Evolutionary conservation across 1,140 invertebrate genomes (phyloP).

Genomic region (Teleogryllus occipitalis): DNA sequence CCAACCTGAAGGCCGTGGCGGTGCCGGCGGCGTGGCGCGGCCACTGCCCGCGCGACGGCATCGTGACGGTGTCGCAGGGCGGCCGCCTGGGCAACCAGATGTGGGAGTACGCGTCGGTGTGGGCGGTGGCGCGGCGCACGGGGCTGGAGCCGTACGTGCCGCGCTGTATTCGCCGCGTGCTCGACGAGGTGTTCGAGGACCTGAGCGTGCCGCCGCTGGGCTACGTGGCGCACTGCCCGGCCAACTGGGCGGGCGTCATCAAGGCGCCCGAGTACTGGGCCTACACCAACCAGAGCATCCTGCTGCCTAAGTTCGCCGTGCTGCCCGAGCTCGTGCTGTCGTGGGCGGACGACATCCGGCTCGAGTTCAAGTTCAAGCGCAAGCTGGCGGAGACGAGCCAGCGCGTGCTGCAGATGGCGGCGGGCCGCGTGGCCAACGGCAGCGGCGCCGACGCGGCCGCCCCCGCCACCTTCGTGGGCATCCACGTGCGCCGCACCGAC

Average conservation of each 20-base stretch:
- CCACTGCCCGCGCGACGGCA: slow-evolving; percentile 35
- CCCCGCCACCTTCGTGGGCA: slow-evolving; percentile 42
- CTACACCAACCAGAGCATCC: slow-evolving; percentile 48
- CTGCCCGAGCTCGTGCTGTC: slow-evolving; percentile 46
- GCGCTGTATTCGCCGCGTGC: slow-evolving; percentile 43
- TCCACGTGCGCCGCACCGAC: slow-evolving; percentile 53
- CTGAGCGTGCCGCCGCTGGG: slow-evolving; percentile 48
- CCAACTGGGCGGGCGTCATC: slow-evolving; percentile 40
- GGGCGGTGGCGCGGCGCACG: slow-evolving; percentile 46
- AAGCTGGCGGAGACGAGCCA: slow-evolving; percentile 40
- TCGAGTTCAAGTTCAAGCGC: slow-evolving; percentile 46
- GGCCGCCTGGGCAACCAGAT: slow-evolving; percentile 56
- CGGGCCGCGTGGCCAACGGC: slow-evolving; percentile 29
- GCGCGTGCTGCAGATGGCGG: slow-evolving; percentile 32
- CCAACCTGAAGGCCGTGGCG: slow-evolving; percentile 37
- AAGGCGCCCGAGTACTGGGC: slow-evolving; percentile 47
- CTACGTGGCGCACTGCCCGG: slow-evolving; percentile 46
- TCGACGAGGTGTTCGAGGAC: slow-evolving; percentile 46
- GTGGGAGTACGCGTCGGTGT: slow-evolving; percentile 54
- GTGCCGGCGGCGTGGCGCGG: slow-evolving; percentile 33
- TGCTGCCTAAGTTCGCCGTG: slow-evolving; percentile 45
- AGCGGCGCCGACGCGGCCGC: slow-evolving; percentile 30
- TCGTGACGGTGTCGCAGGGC: slow-evolving; percentile 47
- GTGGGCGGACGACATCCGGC: slow-evolving; percentile 46
- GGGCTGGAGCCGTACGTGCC: slow-evolving; percentile 50